Conservation (phyloP, 2,888 invertebrate genomes). For the Ramazzottius varieornatus region DNA sequence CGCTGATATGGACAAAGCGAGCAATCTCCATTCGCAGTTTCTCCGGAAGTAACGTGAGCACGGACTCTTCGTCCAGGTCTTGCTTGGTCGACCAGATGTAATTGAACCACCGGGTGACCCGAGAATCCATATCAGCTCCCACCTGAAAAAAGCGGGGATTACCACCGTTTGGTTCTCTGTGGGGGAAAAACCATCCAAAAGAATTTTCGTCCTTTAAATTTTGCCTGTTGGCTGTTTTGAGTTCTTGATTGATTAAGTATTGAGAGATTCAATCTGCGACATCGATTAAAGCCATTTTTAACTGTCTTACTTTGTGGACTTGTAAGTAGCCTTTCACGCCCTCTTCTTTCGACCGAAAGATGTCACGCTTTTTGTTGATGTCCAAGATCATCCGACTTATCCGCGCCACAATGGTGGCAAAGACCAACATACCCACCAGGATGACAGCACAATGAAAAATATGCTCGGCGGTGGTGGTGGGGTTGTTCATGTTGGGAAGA, state of each 20-base stretch:
- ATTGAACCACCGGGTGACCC: slow-evolving; percentile 76
- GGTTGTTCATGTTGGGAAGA: slow-evolving; percentile 61
- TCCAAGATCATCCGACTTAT: slow-evolving; percentile 66
- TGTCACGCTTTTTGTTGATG: slow-evolving; percentile 77
- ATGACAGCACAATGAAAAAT: slow-evolving; percentile 75
- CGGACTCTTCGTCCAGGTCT: slow-evolving; percentile 58
- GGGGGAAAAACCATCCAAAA: too few species aligned
- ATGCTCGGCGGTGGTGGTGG: slow-evolving; percentile 67
- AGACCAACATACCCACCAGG: slow-evolving; percentile 72
- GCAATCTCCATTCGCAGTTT: slow-evolving; percentile 87
- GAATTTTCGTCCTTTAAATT: slow-evolving; percentile 18
- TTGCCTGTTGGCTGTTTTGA: too few species aligned
- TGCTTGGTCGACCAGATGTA: slow-evolving; percentile 64
- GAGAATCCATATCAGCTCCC: slow-evolving; percentile 43
- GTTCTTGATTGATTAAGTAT: too few species aligned
- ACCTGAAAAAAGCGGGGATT: too few species aligned
- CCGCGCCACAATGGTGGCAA: slow-evolving; percentile 84
- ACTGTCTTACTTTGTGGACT: slow-evolving; percentile 75
- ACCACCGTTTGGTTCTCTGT: too few species aligned
- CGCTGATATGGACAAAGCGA: slow-evolving; percentile 77
- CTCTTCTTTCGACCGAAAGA: slow-evolving; percentile 86
- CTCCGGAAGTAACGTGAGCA: slow-evolving; percentile 57
- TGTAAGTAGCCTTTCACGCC: slow-evolving; percentile 22
- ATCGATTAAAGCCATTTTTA: too few species aligned
- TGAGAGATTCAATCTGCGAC: too few species aligned